Conservation (phyloP, 2,888 invertebrate species). For the Lomographa bimaculata region DNA sequence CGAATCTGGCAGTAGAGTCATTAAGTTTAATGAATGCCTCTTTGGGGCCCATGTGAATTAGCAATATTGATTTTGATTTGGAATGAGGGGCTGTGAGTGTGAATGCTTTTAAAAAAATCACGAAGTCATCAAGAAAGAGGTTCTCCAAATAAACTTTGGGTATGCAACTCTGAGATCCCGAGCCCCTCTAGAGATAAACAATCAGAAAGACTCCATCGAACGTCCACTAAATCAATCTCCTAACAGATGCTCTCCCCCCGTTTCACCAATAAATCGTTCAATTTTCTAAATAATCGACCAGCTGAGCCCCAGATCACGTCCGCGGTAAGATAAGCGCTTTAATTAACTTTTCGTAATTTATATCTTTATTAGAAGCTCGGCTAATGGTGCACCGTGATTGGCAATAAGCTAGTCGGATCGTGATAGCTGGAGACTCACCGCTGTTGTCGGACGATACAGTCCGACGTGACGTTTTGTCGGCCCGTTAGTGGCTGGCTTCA, state of each 20-base stretch:
- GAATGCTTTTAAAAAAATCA: too few relatives aligned
- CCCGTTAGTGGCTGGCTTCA: slow-evolving; percentile 19
- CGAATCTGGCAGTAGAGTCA: too few relatives aligned
- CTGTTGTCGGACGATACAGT: slow-evolving; percentile 41
- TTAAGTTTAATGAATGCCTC: too few relatives aligned
- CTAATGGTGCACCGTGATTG: slow-evolving; percentile 69
- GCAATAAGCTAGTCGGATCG: slow-evolving; percentile 57
- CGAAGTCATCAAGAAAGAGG: too few relatives aligned
- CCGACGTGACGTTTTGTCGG: slow-evolving; percentile 54
- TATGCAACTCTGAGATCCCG: background rate
- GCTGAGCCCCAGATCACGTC: slow-evolving; percentile 44
- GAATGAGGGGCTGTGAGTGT: too few relatives aligned
- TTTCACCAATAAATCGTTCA: slow-evolving; percentile 70
- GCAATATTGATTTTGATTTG: too few relatives aligned
- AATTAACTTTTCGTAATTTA: slow-evolving; percentile 80
- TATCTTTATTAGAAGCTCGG: slow-evolving; percentile 73
- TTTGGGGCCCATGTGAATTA: too few relatives aligned
- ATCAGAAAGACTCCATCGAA: slow-evolving; percentile 21
- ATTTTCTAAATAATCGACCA: slow-evolving; percentile 59
- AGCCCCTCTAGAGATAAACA: slow-evolving; percentile 26
- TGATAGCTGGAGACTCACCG: slow-evolving; percentile 47
- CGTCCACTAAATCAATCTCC: slow-evolving; percentile 50
- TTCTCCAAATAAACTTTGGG: too few relatives aligned
- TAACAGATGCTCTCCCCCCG: slow-evolving; percentile 47
- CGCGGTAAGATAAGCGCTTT: slow-evolving; percentile 70